A percentile compares a stretch with the other conserved stretches of the same genome.
phyloP scores from a whole-genome alignment of 2,113 vertebrate species.

The Boleophthalmus pectinirostris region DNA sequence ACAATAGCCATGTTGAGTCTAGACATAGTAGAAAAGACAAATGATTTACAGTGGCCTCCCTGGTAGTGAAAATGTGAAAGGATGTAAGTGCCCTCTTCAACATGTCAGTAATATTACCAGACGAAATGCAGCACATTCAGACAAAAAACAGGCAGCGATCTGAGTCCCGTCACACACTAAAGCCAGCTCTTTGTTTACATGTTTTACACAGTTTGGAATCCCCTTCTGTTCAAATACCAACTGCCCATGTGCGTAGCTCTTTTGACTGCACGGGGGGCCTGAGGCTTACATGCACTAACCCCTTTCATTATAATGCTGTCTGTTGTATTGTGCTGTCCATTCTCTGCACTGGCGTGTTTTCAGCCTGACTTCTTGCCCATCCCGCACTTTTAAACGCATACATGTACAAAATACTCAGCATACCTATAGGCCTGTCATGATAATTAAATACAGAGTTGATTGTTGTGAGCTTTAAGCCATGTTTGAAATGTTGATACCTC shows the following conservation, averaged over 20 bases:
- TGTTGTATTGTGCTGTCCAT: neutral
- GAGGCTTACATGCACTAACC: slow-evolving; percentile 11
- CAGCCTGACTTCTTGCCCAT: slow-evolving; percentile 8
- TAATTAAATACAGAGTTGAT: too few species aligned
- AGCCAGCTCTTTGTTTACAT: neutral
- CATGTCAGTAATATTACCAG: neutral
- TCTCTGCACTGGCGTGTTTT: neutral
- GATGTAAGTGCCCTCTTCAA: slow-evolving; percentile 1
- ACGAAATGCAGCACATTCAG: neutral
- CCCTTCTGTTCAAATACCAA: neutral
- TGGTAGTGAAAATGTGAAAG: neutral
- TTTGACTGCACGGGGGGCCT: neutral
- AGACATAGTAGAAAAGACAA: neutral
- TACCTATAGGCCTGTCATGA: neutral
- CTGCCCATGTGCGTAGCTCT: slow-evolving; percentile 18
- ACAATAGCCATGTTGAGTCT: neutral
- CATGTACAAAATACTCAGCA: slow-evolving; percentile 26
- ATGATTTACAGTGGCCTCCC: neutral
- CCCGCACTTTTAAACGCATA: slow-evolving; percentile 7
- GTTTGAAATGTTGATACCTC: too few species aligned
- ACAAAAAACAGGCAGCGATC: neutral
- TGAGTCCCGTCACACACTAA: neutral
- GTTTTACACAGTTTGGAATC: neutral
- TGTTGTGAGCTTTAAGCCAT: too few species aligned
- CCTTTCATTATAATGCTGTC: slow-evolving; percentile 9